Conservation (phyloP, 2,113 vertebrate genomes). For the Nannospalax galili region DNA sequence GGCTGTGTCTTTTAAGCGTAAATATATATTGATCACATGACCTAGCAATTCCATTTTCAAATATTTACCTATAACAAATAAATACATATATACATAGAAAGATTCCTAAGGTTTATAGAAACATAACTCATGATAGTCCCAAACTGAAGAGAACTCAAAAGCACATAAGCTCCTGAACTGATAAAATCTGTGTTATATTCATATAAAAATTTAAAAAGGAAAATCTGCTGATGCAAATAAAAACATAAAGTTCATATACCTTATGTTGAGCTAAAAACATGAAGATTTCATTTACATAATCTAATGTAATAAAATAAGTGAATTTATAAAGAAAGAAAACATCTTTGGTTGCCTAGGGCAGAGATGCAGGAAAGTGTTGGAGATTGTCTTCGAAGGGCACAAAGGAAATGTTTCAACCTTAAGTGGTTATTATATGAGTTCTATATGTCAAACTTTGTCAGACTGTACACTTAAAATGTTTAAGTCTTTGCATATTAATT, state of each 20-base stretch:
- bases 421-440: not conserved
- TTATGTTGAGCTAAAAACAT: slow-evolving; percentile 13
- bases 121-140: not conserved
- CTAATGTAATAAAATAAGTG: not conserved
- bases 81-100: slow-evolving; percentile 12
- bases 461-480: not conserved
- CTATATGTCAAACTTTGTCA: not conserved
- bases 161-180: not conserved
- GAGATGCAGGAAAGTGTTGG: not conserved
- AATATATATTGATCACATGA: not conserved
- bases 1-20: slow-evolving; percentile 10
- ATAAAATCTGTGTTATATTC: slow-evolving; percentile 21
- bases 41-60: not conserved
- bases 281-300: not conserved
- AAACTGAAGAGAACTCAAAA: slow-evolving; percentile 29
- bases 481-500: slow-evolving; percentile 24
- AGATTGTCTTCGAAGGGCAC: not conserved
- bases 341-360: not conserved
- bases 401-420: slow-evolving; percentile 11
- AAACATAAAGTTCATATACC: not conserved
- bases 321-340: not conserved
- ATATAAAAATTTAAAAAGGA: not conserved
- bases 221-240: slow-evolving; percentile 30
- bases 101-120: not conserved
- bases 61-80: slow-evolving; percentile 30